Conservation (phyloP, 2,113 vertebrate species). For the Clupea harengus region DNA sequence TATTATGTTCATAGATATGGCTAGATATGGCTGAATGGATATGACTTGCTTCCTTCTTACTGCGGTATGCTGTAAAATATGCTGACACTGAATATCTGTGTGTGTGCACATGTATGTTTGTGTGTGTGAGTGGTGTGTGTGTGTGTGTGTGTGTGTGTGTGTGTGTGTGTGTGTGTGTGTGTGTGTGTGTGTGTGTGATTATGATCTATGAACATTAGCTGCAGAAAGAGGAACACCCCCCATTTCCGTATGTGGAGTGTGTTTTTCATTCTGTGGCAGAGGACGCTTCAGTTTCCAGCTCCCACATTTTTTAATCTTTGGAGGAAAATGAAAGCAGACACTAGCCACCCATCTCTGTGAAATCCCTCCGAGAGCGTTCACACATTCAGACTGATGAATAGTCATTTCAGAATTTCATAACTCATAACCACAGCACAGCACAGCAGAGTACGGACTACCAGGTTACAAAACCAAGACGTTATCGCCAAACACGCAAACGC, state of each 20-base stretch:
- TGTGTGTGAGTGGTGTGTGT: slow-evolving; percentile 12
- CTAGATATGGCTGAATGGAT: neutral
- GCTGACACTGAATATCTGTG: neutral
- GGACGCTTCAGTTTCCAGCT: neutral
- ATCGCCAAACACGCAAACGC: neutral
- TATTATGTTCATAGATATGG: neutral
- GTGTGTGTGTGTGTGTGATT: slow-evolving; percentile 6
- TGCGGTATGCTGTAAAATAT: neutral
- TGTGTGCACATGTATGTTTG: neutral
- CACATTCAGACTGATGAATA: neutral
- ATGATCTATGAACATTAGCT: neutral
- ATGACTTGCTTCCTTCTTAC: neutral
- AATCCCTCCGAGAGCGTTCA: neutral
- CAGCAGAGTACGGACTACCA: neutral
- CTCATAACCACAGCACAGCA: neutral
- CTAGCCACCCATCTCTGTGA: neutral
- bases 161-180: slow-evolving; percentile 12
- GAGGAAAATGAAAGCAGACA: neutral
- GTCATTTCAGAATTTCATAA: neutral
- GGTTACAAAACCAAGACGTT: neutral
- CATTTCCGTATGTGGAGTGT: neutral
- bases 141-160: slow-evolving; percentile 10
- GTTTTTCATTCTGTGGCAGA: neutral
- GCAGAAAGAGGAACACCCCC: neutral
- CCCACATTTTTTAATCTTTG: neutral